Base-by-base conservation (phyloP, 2,113 vertebrate genomes). In the Cettia cetti region DNA sequence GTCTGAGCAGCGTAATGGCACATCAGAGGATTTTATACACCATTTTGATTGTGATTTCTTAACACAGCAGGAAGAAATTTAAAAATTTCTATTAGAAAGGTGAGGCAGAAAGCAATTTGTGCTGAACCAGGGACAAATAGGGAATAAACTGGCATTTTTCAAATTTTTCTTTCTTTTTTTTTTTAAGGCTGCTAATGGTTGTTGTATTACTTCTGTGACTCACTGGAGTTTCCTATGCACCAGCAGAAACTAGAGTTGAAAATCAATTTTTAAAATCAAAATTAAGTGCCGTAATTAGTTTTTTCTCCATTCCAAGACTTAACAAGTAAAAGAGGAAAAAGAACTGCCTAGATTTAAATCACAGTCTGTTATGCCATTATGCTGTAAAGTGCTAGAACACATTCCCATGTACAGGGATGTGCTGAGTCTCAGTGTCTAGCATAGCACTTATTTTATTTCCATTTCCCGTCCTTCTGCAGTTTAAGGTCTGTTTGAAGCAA, bases 211-310 rank as follows among this genome's bases (percentile, higher is more conserved):
- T 93, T 84, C 45, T 63, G 83, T 92, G 90, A 72, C 68, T 91
- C 90, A 72, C 79, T 84, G 57, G 86, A 81, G 37, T 97, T 96
- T 94, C 86, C 88, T 94, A 87, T 75, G 85, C 81, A 96, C 61
- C 74, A 97, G 87, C 94, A 97, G 86, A 97, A 97, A 93, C 69
- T 81, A 82, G 82, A 98, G 68, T 82, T 94, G 85, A 96, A 97
- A 97, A 96, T 97, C 95, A 96, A 97, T 96, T 97, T 97, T 77
- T 94, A 75, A 98, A 96, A 97, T 97, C 61, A 97, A 96, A 98
- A 98, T 96, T 97, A 97, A 97, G 80, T 96, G 68, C 94, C 26
- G 30, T 91, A 82, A 94, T 97, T 95, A 97, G 74, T 56, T 95
- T 79, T 92, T 82, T 87, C 93, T 97, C 91, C 77, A 33, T 69